Conservation (phyloP, 1,140 invertebrate species). For the Platorchestia sp. region DNA sequence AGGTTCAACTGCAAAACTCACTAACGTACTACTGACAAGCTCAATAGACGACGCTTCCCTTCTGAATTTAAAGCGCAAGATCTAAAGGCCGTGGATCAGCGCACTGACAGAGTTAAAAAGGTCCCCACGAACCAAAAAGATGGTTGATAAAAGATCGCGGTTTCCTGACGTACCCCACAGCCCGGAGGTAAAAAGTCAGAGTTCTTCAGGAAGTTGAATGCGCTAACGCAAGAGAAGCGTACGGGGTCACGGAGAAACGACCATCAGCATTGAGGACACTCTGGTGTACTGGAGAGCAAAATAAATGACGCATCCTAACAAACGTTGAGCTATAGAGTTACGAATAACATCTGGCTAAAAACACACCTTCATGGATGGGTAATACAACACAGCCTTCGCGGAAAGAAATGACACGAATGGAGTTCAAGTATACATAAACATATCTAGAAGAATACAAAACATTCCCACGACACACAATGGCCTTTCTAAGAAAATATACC, state of each 20-base stretch:
- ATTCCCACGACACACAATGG: neutral
- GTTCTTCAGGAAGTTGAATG: neutral
- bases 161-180: neutral
- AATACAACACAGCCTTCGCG: neutral
- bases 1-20: neutral
- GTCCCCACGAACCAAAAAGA: neutral
- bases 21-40: neutral
- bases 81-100: neutral
- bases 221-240: neutral
- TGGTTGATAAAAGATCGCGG: neutral
- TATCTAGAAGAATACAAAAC: neutral
- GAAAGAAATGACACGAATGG: neutral
- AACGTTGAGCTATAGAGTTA: neutral
- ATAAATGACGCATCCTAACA: neutral
- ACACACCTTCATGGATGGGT: neutral
- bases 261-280: neutral
- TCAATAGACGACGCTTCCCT: neutral
- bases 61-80: neutral
- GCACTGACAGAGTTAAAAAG: neutral
- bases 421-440: neutral
- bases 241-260: neutral
- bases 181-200: neutral
- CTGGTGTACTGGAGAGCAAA: neutral
- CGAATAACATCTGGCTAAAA: neutral
- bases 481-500: neutral